Evolutionary conservation across 2,888 invertebrate species (phyloP), one percentile per base, ranked within the genome.

Genomic region (Drosophila villosipedis): DNA sequence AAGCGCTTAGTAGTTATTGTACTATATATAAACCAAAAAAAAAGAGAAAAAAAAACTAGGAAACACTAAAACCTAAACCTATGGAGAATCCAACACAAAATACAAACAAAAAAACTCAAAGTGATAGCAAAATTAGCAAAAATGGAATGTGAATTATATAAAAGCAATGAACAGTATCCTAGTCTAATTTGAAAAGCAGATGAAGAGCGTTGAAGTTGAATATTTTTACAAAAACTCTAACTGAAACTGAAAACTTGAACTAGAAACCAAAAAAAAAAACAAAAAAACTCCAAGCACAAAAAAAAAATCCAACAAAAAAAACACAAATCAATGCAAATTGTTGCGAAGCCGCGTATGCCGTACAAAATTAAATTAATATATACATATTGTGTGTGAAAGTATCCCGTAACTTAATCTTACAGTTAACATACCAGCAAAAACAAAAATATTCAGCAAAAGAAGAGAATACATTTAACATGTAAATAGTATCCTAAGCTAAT

Each of bases 91-190:
- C 68, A 58, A 70, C 53, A 70, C 33, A 77, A 58, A 65, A 67
- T 55, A 78, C 64, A 78, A 72, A 49, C 62, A 61, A 72, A 58
- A 79, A 83, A 83, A 90, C 79, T 80, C 81, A 80, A 86, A 91
- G 90, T 88, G 91, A 86, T 91, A 86, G 89, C 82, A 86, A 84
- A 84, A 82, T 84, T 84, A 89, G 91, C 83, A 74, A 90, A 82
- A 82, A 91, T 83, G 89, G 90, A 86, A 92, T 92, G 92, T 92
- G 92, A 92, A 92, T 92, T 90, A 91, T 89, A 80, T 82, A 88
- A 91, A 92, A 92, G 91, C 92, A 91, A 91, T 91, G 91, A 92
- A 92, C 91, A 91, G 86, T 92, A 91, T 90, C 89, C 91, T 91
- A 92, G 90, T 89, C 86, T 90, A 86, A 81, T 76, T 77, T 68